Evolutionary conservation across 2,888 invertebrate genomes (phyloP).

Genomic region (Xestia c-nigrum): DNA sequence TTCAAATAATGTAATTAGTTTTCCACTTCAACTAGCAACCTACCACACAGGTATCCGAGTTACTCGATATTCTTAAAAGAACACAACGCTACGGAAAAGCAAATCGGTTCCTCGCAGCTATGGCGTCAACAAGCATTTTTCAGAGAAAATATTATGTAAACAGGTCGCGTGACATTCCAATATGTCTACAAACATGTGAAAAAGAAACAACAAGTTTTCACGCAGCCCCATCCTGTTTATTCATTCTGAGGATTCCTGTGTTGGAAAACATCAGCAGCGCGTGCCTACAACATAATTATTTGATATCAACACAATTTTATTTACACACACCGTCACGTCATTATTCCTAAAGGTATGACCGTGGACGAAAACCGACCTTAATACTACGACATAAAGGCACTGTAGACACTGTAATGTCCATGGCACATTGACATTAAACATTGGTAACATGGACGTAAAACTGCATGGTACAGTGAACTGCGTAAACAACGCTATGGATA

Average conservation of each 20-base stretch:
- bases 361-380: slow-evolving; percentile 1
- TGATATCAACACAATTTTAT: slow-evolving; percentile 45
- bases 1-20: too few relatives aligned
- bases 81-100: slow-evolving; percentile 53
- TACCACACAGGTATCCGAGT: not conserved
- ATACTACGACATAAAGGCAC: not conserved
- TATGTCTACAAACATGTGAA: slow-evolving; percentile 68
- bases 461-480: not conserved
- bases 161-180: slow-evolving; percentile 72
- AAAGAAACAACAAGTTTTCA: slow-evolving; percentile 76
- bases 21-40: not conserved
- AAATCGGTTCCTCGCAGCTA: slow-evolving; percentile 65
- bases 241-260: slow-evolving; percentile 80
- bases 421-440: not conserved
- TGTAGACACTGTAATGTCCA: not conserved
- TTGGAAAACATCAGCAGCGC: slow-evolving; percentile 77
- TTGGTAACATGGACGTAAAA: not conserved
- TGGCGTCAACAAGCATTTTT: slow-evolving; percentile 73
- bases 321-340: slow-evolving; percentile 17
- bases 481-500: not conserved
- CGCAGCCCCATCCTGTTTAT: slow-evolving; percentile 79
- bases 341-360: not conserved
- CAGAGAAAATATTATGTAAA: slow-evolving; percentile 83
- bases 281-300: slow-evolving; percentile 64
- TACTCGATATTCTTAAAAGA: slow-evolving; percentile 37